Evolutionary conservation across 2,888 invertebrate genomes (phyloP).

Genomic region (Eupithecia pulchellata): DNA sequence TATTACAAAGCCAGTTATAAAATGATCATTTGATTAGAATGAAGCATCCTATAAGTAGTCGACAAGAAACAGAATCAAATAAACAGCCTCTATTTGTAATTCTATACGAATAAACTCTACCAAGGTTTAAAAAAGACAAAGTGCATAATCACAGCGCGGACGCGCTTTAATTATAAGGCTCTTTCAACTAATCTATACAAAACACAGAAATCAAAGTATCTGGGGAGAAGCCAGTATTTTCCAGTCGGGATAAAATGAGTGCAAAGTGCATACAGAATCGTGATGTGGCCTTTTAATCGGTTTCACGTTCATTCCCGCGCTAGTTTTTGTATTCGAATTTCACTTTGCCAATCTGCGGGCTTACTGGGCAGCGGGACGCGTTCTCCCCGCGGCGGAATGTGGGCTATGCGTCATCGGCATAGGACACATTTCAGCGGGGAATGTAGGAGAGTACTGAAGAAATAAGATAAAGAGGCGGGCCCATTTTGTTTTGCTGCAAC

Average conservation of each 20-base stretch:
- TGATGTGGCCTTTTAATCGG: constrained; percentile 85
- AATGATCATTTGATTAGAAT: constrained; percentile 52
- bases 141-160: constrained; percentile 58
- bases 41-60: constrained; percentile 9
- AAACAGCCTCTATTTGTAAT: constrained; percentile 39
- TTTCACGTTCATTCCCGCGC: constrained; percentile 82
- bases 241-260: constrained; percentile 77
- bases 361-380: constrained; percentile 63
- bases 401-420: constrained; percentile 58
- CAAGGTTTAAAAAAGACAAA: constrained; percentile 47
- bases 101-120: constrained; percentile 42
- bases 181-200: constrained; percentile 72
- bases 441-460: constrained; percentile 58
- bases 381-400: constrained; percentile 56
- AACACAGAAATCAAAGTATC: constrained; percentile 75
- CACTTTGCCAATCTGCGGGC: constrained; percentile 78
- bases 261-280: constrained; percentile 85
- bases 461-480: constrained; percentile 83
- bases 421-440: constrained; percentile 61
- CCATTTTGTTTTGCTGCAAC: constrained; percentile 80
- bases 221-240: constrained; percentile 66
- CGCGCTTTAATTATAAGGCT: constrained; percentile 77
- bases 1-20: constrained; percentile 55
- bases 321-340: constrained; percentile 84
- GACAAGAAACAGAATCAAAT: constrained; percentile 37